phyloP scores from a whole-genome alignment of 2,113 vertebrate genomes.

The Pseudorasbora parva region DNA sequence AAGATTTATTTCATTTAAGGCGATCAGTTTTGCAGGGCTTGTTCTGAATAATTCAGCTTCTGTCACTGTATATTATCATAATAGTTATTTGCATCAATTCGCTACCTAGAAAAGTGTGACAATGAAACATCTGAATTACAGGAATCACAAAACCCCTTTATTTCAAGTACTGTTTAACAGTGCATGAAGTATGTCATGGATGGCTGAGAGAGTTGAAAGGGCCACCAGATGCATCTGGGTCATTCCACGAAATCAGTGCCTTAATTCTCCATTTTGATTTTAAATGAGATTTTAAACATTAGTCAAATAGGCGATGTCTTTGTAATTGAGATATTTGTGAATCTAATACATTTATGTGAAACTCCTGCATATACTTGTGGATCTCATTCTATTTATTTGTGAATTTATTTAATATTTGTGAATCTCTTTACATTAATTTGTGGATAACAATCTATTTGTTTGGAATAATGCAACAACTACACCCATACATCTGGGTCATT shows the following conservation, averaged over 20 bases:
- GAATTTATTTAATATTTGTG: no score
- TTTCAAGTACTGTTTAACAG: conserved; percentile 34
- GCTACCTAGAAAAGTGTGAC: neutral
- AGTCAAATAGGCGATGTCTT: neutral
- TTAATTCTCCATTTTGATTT: conserved; percentile 1
- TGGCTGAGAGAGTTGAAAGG: conserved; percentile 26
- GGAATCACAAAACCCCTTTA: neutral
- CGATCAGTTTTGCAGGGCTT: neutral
- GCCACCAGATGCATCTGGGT: neutral
- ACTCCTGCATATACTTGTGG: no score
- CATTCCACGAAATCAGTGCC: neutral
- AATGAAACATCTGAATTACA: conserved; percentile 12
- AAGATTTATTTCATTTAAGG: no score
- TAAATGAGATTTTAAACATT: neutral
- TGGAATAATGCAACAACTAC: no score
- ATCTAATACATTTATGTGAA: no score
- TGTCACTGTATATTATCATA: neutral
- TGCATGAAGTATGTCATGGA: conserved; percentile 38
- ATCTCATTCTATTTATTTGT: no score
- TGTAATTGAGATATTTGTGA: no score
- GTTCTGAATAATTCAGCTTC: neutral
- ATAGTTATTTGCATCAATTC: neutral
- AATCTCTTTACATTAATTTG: no score
- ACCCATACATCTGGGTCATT: conserved; percentile 10
- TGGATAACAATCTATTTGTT: no score